Base-by-base conservation (phyloP, 1,140 invertebrate species). In the Drosophila lacertosa region DNA sequence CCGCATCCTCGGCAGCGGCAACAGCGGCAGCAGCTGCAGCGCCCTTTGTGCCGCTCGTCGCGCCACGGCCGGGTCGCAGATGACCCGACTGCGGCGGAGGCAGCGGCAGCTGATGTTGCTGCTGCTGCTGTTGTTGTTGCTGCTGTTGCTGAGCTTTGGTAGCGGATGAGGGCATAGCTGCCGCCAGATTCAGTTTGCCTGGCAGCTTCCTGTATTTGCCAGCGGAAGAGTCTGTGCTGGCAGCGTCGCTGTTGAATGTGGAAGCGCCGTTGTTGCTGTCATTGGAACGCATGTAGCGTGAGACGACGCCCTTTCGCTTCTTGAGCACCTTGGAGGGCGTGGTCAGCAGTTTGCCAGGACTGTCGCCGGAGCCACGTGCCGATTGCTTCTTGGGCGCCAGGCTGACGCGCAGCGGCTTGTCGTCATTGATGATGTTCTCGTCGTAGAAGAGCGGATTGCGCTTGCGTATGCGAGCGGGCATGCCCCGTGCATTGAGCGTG, bases 371-470 rank as follows among this genome's bases (percentile, higher is more conserved):
- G 7, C 57, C 44, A 0, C 81, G 51, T 0, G 66, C 60, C 0
- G 77, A 37, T 37, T 74, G 62, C 62, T 93, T 93, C 20, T 92
- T 90, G 2, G 92, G 91, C 16, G 92, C 92, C 50, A 92, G 89
- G 20, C 89, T 84, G 77, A 94, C 95, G 59, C 94, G 92, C 40
- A 94, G 94, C 75, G 95, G 95, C 62, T 93, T 94, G 82, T 95
- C 95, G 45, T 94, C 93, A 91, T 96, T 97, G 35, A 98, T 95
- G 83, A 97, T 94, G 89, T 98, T 96, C 92, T 98, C 97, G 92
- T 98, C 97, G 92, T 95, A 98, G 91, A 98, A 98, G 44, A 97
- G 93, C 82, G 94, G 94, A 91, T 98, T 98, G 86, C 97, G 97
- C 91, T 98, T 98, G 50, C 97, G 93, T 57, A 98, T 97, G 66